Conservation (phyloP, 2,888 invertebrate genomes). For the Aleiodes alternator region DNA sequence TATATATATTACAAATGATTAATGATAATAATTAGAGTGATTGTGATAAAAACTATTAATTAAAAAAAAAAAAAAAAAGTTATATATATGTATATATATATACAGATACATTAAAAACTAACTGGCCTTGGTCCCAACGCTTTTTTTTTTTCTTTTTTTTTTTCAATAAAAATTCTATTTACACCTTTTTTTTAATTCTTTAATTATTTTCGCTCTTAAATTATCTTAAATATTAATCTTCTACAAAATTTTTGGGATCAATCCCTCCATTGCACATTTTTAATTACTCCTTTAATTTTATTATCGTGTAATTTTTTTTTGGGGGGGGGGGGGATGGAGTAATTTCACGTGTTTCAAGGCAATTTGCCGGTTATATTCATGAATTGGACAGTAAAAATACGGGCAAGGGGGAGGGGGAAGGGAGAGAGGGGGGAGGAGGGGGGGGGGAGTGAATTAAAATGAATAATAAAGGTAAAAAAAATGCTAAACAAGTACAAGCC, state of each 20-base stretch:
- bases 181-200: slow-evolving; percentile 6
- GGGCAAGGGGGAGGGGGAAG: no score
- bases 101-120: slow-evolving; percentile 22
- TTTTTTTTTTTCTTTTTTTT: not conserved
- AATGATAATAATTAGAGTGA: slow-evolving; percentile 9
- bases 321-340: slow-evolving; percentile 3
- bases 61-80: not conserved
- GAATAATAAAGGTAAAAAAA: slow-evolving; percentile 12
- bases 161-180: not conserved
- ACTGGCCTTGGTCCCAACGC: slow-evolving; percentile 46
- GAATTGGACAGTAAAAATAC: slow-evolving; percentile 8
- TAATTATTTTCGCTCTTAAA: not conserved
- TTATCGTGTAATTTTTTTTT: not conserved
- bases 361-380: not conserved
- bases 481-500: slow-evolving; percentile 35
- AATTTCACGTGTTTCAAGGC: slow-evolving; percentile 6
- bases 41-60: slow-evolving; percentile 2
- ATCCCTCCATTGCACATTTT: slow-evolving; percentile 27
- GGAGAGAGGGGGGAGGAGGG: no score
- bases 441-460: not conserved
- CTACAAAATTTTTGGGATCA: not conserved
- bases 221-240: slow-evolving; percentile 26
- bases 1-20: slow-evolving; percentile 3
- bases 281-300: not conserved
- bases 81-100: slow-evolving; percentile 11